These are phyloP conservation scores for Cerceris rybyensis DNA, from an alignment of 2,888 invertebrate species.

Conservation along the genomic window DNA sequence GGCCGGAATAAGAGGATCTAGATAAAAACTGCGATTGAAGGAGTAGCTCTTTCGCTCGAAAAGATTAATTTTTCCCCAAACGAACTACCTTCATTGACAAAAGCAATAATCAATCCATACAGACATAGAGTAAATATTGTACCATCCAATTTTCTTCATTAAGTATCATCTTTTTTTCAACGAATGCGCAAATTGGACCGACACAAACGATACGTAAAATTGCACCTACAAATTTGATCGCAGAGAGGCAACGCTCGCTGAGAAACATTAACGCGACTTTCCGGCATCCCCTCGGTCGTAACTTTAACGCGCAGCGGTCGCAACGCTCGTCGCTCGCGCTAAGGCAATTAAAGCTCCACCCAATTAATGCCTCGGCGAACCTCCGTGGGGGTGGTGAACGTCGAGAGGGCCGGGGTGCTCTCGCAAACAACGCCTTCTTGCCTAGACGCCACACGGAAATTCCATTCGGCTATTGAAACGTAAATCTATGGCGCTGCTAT, in stretches of 20 bases:
- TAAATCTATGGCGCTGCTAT: slow-evolving; percentile 36
- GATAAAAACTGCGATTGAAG: slow-evolving; percentile 34
- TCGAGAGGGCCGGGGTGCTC: slow-evolving; percentile 33
- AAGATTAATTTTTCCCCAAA: slow-evolving; percentile 74
- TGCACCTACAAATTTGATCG: background rate
- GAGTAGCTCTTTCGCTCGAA: slow-evolving; percentile 76
- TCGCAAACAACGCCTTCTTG: slow-evolving; percentile 54
- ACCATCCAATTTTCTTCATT: too few relatives aligned
- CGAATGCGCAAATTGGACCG: too few relatives aligned
- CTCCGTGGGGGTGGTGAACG: slow-evolving; percentile 23
- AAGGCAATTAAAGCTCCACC: slow-evolving; percentile 78
- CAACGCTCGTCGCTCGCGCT: slow-evolving; percentile 78
- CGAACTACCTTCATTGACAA: background rate
- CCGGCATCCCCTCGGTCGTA: slow-evolving; percentile 50
- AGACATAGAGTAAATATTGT: background rate
- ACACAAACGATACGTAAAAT: background rate
- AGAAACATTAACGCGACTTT: slow-evolving; percentile 43
- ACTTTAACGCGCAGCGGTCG: slow-evolving; percentile 76
- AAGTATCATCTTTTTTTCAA: too few relatives aligned
- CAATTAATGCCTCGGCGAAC: slow-evolving; percentile 74
- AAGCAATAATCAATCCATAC: background rate
- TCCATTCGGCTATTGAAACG: slow-evolving; percentile 54
- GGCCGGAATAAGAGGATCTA: slow-evolving; percentile 28
- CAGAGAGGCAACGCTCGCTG: background rate
- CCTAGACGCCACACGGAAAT: slow-evolving; percentile 46